A percentile compares a stretch with the other conserved stretches of the same genome.
phyloP scores from a whole-genome alignment of 2,888 invertebrate genomes.

The Gandaritis pyraliata region DNA sequence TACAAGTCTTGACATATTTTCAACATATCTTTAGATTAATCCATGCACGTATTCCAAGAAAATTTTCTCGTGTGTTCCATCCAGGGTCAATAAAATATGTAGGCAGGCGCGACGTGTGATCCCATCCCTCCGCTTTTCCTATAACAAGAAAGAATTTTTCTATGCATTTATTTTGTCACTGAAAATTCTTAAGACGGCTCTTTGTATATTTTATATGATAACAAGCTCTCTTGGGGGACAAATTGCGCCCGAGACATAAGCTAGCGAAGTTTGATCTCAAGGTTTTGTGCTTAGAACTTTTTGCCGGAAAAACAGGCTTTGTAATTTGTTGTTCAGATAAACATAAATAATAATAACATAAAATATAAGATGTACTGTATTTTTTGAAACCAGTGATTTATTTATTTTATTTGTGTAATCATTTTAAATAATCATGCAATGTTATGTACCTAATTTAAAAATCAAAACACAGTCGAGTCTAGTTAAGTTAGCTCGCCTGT shows the following conservation, averaged over 20 bases:
- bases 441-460: background rate
- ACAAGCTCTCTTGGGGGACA: slow-evolving; percentile 41
- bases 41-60: slow-evolving; percentile 53
- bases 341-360: too few species aligned
- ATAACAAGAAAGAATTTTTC: slow-evolving; percentile 82
- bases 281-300: slow-evolving; percentile 6
- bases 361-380: too few species aligned
- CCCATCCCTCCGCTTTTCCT: slow-evolving; percentile 72
- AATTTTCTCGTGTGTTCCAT: slow-evolving; percentile 46
- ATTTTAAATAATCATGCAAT: too few species aligned
- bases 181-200: slow-evolving; percentile 63
- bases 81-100: slow-evolving; percentile 81
- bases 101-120: slow-evolving; percentile 72
- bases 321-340: too few species aligned
- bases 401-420: too few species aligned
- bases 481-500: background rate
- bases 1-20: background rate
- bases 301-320: slow-evolving; percentile 1
- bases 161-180: slow-evolving; percentile 77
- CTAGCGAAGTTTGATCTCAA: slow-evolving; percentile 14
- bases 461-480: background rate
- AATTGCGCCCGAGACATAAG: slow-evolving; percentile 27
- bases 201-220: slow-evolving; percentile 55
- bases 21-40: slow-evolving; percentile 41
- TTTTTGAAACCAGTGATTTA: too few species aligned